Conservation (phyloP, 2,113 vertebrate genomes). For the Planiliza haematocheilus region DNA sequence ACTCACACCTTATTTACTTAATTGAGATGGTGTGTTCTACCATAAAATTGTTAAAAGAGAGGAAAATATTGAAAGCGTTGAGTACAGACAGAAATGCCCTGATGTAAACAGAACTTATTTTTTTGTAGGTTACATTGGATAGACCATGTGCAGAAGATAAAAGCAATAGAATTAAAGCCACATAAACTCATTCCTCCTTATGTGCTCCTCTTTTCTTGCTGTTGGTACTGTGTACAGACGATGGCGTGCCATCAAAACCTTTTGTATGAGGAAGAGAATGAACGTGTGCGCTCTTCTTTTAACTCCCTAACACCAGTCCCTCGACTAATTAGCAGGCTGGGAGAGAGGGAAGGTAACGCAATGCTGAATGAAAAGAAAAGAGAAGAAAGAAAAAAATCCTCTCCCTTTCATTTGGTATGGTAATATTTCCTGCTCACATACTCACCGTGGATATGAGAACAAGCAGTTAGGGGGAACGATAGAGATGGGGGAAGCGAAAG, state of each 20-base stretch:
- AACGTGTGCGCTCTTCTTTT: conserved; percentile 67
- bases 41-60: background rate
- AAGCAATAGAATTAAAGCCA: conserved; percentile 39
- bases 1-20: background rate
- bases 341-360: conserved; percentile 73
- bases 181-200: conserved; percentile 19
- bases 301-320: conserved; percentile 78
- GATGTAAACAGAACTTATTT: conserved; percentile 5
- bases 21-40: background rate
- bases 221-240: conserved; percentile 47
- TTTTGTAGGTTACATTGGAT: conserved; percentile 5
- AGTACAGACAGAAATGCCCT: background rate
- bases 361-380: conserved; percentile 75
- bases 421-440: conserved; percentile 82
- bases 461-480: conserved; percentile 66
- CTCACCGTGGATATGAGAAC: conserved; percentile 71
- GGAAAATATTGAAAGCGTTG: background rate
- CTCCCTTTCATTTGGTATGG: conserved; percentile 79
- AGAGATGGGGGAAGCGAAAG: conserved; percentile 52
- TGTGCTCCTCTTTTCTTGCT: conserved; percentile 10
- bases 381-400: conserved; percentile 62
- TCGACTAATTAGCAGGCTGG: conserved; percentile 81
- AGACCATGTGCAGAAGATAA: conserved; percentile 18
- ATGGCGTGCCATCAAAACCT: conserved; percentile 69
- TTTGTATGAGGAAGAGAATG: conserved; percentile 74